Evolutionary conservation across 2,888 invertebrate species (phyloP).

Genomic region (Eilema sororculum): DNA sequence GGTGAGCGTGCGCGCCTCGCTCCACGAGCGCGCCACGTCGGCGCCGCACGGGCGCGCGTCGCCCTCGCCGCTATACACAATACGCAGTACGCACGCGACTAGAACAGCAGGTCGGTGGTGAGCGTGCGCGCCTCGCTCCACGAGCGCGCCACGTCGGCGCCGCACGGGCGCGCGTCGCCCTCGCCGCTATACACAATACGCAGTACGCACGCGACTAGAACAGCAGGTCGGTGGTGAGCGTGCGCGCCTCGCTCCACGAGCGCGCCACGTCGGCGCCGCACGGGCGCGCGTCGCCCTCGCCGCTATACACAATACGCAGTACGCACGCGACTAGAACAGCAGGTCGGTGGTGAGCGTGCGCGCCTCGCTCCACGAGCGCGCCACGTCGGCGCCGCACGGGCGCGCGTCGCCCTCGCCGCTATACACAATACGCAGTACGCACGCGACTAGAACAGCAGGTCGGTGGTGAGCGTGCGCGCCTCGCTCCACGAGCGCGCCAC

Average conservation of each 20-base stretch:
- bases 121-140: slow-evolving; percentile 78
- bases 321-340: slow-evolving; percentile 68
- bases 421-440: too few species aligned
- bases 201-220: slow-evolving; percentile 62
- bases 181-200: too few species aligned
- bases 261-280: slow-evolving; percentile 71
- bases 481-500: slow-evolving; percentile 76
- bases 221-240: slow-evolving; percentile 76
- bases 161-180: slow-evolving; percentile 68
- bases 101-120: slow-evolving; percentile 81
- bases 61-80: too few species aligned
- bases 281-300: slow-evolving; percentile 63
- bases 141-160: slow-evolving; percentile 68
- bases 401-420: slow-evolving; percentile 63
- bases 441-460: slow-evolving; percentile 76
- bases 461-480: slow-evolving; percentile 73
- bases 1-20: slow-evolving; percentile 72
- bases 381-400: slow-evolving; percentile 68
- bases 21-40: slow-evolving; percentile 73
- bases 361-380: slow-evolving; percentile 78
- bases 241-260: slow-evolving; percentile 78
- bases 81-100: slow-evolving; percentile 36
- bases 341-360: slow-evolving; percentile 76
- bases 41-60: slow-evolving; percentile 72
- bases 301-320: too few species aligned